These are phyloP conservation scores for Pollenia griseotomentosa DNA, from an alignment of 2,888 invertebrate species.

Conservation along the genomic window DNA sequence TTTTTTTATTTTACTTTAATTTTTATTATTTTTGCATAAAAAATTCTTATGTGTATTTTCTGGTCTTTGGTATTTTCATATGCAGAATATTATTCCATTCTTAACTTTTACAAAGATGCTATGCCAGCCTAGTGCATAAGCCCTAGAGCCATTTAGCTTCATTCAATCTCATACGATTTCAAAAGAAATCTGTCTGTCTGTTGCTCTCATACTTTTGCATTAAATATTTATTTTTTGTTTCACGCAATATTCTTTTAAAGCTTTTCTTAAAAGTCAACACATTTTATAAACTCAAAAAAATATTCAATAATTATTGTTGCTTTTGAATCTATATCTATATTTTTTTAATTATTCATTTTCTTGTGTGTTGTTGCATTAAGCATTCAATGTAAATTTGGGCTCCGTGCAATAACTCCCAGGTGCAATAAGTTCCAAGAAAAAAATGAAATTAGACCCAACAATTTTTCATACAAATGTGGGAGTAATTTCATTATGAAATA, in stretches of 20 bases:
- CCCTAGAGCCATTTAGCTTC: slow-evolving; percentile 29
- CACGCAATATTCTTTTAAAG: neutral
- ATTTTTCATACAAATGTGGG: no score
- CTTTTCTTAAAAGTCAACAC: neutral
- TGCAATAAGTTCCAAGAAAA: no score
- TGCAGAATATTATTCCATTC: slow-evolving; percentile 8
- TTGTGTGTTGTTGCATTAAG: neutral
- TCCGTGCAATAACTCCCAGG: no score
- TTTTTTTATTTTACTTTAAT: neutral
- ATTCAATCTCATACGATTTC: neutral
- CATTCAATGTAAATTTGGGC: slow-evolving; percentile 43
- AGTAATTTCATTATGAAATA: no score
- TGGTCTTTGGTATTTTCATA: slow-evolving; percentile 1
- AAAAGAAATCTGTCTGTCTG: slow-evolving; percentile 29
- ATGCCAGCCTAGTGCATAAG: slow-evolving; percentile 13
- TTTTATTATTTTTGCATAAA: slow-evolving; percentile 36
- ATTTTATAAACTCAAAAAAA: neutral
- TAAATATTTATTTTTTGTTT: neutral
- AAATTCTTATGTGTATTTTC: neutral
- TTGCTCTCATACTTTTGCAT: neutral
- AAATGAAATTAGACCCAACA: no score
- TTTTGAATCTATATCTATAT: neutral
- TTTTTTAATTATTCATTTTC: slow-evolving; percentile 4
- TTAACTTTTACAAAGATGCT: neutral
- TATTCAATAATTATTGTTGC: slow-evolving; percentile 26